Base-by-base conservation (phyloP, 2,113 vertebrate genomes). In the Pedionomus torquatus region DNA sequence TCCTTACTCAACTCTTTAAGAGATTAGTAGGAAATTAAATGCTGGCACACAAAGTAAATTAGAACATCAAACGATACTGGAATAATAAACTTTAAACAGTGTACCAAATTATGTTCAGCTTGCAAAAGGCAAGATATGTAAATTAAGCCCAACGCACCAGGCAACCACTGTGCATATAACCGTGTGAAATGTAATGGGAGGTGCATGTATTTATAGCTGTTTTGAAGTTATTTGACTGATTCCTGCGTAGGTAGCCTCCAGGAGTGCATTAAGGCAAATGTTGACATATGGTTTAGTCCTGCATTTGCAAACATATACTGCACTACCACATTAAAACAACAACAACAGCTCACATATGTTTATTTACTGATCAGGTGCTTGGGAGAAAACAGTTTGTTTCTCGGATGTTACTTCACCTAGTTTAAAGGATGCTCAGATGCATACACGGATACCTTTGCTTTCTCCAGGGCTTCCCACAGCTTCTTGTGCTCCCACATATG, bases 1-100 rank as follows among this genome's bases (percentile, higher is more conserved):
- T 95, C 81, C 92, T 95, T 72, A 80, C 48, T 96, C 80, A 96
- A 89, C 26, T 85, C 92, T 97, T 96, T 92, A 85, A 96, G 96
- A 94, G 90, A 97, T 95, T 95, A 95, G 81, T 43, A 77, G 66
- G 55, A 94, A 98, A 97, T 97, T 95, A 96, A 91, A 90, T 86
- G 48, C 79, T 97, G 90, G 74, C 72, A 84, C 43, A 88, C 44
- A 88, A 81, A 87, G 51, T 94, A 96, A 98, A 97, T 96, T 97
- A 95, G 87, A 97, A 95, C 88, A 97, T 97, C 95, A 98, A 98
- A 97, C 0, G 18, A 93, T 91, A 69, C 58, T 35, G 91, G 93
- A 96, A 97, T 96, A 97, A 97, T 97, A 95, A 97, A 95, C 95
- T 94, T 95, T 97, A 97, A 97, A 94, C 87, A 76, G 70, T 87